phyloP scores from a whole-genome alignment of 2,888 invertebrate genomes.

The Cremastinae sp. region DNA sequence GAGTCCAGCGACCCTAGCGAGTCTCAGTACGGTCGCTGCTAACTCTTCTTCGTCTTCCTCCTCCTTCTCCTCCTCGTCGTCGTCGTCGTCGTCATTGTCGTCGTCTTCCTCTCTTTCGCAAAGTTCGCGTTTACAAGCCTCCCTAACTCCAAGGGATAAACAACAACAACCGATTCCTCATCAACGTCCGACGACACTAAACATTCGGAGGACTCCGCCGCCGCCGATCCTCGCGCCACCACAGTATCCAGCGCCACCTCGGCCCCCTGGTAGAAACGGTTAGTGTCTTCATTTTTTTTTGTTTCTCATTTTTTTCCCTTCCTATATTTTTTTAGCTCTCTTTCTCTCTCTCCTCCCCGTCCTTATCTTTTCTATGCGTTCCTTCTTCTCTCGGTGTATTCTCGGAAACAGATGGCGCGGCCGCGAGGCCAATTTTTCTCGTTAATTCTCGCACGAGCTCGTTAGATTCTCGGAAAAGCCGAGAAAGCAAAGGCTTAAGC shows the following conservation, averaged over 20 bases:
- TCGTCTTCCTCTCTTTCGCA: background rate
- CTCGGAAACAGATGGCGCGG: too few species aligned
- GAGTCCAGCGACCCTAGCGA: conserved; percentile 79
- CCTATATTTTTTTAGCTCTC: conserved; percentile 24
- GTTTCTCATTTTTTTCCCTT: conserved; percentile 17
- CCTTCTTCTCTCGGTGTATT: background rate
- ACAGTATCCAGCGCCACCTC: conserved; percentile 78
- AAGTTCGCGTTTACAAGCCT: conserved; percentile 56
- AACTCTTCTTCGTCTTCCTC: conserved; percentile 53
- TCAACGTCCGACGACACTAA: conserved; percentile 51
- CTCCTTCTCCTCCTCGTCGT: conserved; percentile 57
- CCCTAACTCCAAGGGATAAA: conserved; percentile 60
- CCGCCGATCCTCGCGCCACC: conserved; percentile 77
- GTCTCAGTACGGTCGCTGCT: conserved; percentile 65
- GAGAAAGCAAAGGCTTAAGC: background rate
- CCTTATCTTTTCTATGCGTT: background rate
- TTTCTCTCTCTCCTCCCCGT: background rate
- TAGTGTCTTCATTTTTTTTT: conserved; percentile 61
- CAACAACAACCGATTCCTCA: conserved; percentile 49
- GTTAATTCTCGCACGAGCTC: background rate
- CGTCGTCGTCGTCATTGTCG: background rate
- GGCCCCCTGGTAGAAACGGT: conserved; percentile 80
- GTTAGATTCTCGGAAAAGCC: conserved; percentile 7
- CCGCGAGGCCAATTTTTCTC: background rate
- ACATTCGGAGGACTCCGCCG: conserved; percentile 58